These are phyloP conservation scores for Sander vitreus DNA, from an alignment of 2,113 vertebrate genomes.

Conservation along the genomic window DNA sequence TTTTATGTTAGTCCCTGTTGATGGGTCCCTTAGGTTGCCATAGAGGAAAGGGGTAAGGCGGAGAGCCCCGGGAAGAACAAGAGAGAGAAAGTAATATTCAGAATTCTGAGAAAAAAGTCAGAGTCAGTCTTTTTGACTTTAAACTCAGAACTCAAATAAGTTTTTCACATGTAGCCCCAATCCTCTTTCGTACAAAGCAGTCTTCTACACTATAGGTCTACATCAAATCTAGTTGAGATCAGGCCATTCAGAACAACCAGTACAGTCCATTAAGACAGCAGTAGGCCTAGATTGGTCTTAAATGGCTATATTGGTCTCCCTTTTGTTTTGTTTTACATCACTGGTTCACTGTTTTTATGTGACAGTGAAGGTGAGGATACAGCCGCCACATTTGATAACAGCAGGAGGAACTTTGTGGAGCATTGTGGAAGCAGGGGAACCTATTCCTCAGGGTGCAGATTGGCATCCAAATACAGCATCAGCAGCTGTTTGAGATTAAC, in stretches of 20 bases:
- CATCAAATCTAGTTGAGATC: neutral
- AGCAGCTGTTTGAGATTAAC: constrained; percentile 43
- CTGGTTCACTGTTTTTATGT: neutral
- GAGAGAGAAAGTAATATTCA: no score
- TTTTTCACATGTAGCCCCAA: no score
- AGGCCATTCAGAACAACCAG: neutral
- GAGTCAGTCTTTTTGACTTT: no score
- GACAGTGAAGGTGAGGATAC: neutral
- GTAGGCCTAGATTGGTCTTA: neutral
- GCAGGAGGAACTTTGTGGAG: neutral
- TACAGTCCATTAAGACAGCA: neutral
- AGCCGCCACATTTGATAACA: neutral
- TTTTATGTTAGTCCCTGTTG: no score
- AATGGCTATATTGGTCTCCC: neutral
- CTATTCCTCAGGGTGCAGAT: constrained; percentile 16
- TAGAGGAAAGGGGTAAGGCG: no score
- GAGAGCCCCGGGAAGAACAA: no score
- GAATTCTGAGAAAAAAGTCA: no score
- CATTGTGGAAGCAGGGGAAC: neutral
- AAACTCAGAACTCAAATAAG: no score
- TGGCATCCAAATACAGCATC: neutral
- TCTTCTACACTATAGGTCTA: neutral
- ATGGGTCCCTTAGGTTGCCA: no score
- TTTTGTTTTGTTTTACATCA: neutral
- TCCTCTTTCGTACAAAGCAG: no score